Evolutionary conservation across 2,797 vertebrate species (phyloP).

Genomic region (Melanotaenia nigrans): DNA sequence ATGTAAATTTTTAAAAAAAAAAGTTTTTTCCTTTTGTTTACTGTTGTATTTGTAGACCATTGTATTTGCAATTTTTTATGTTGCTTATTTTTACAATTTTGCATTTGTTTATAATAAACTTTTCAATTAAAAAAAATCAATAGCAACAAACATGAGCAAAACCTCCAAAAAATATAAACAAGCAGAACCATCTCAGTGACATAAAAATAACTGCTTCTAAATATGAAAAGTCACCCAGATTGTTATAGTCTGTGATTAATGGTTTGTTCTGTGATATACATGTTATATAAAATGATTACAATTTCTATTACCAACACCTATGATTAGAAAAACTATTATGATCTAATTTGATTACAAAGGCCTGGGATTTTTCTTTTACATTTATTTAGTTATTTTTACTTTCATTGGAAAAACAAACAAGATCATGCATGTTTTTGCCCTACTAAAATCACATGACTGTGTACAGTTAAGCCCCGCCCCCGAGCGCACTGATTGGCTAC

Average conservation of each 20-base stretch:
- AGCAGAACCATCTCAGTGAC: not conserved
- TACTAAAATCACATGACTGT: conserved; percentile 56
- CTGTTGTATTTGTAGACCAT: no score
- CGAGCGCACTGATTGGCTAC: conserved; percentile 61
- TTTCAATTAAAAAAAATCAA: no score
- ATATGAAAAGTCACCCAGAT: not conserved
- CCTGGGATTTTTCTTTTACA: not conserved
- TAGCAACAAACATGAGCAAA: not conserved
- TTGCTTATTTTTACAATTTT: no score
- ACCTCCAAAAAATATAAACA: not conserved
- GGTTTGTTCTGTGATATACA: not conserved
- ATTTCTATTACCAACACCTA: no score
- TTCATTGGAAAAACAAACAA: not conserved
- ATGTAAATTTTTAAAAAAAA: no score
- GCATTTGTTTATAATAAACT: no score
- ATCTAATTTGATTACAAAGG: not conserved
- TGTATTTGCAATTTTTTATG: no score
- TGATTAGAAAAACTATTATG: not conserved
- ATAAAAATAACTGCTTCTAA: not conserved
- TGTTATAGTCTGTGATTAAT: not conserved
- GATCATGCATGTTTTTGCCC: not conserved
- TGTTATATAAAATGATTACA: no score
- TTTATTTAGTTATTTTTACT: not conserved
- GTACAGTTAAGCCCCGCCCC: conserved; percentile 38
- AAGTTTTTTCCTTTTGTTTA: no score